Evolutionary conservation across 1,140 invertebrate species (phyloP).

Genomic region (Lasioglossum baleicum): DNA sequence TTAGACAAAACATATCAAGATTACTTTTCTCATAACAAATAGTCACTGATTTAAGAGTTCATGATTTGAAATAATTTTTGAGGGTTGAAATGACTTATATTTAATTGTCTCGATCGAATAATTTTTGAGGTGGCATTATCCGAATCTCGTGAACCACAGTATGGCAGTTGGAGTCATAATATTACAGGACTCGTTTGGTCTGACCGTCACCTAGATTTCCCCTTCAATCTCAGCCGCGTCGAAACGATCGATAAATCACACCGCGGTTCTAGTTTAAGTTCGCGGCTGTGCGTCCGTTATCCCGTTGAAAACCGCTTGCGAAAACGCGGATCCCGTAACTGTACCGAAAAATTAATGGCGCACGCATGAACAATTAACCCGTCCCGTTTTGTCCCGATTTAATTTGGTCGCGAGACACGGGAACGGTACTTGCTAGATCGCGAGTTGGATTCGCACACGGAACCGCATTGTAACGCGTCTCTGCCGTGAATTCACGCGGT

Average conservation of each 20-base stretch:
- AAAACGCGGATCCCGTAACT: neutral
- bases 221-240: neutral
- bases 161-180: too few relatives aligned
- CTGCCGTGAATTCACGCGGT: neutral
- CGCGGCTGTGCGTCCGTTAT: neutral
- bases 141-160: too few relatives aligned
- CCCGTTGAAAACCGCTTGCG: neutral
- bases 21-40: too few relatives aligned
- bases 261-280: neutral
- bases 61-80: too few relatives aligned
- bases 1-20: too few relatives aligned
- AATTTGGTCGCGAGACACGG: neutral
- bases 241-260: neutral
- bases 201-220: slow-evolving; percentile 3
- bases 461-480: neutral
- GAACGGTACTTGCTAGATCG: neutral
- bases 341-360: slow-evolving; percentile 3
- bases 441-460: neutral
- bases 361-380: neutral
- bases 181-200: neutral
- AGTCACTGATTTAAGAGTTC: too few relatives aligned
- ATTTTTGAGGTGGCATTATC: too few relatives aligned
- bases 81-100: too few relatives aligned
- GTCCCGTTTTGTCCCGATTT: neutral
- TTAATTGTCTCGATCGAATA: too few relatives aligned